Conservation (phyloP, 2,113 vertebrate genomes). For the Phalacrocorax pelagicus region DNA sequence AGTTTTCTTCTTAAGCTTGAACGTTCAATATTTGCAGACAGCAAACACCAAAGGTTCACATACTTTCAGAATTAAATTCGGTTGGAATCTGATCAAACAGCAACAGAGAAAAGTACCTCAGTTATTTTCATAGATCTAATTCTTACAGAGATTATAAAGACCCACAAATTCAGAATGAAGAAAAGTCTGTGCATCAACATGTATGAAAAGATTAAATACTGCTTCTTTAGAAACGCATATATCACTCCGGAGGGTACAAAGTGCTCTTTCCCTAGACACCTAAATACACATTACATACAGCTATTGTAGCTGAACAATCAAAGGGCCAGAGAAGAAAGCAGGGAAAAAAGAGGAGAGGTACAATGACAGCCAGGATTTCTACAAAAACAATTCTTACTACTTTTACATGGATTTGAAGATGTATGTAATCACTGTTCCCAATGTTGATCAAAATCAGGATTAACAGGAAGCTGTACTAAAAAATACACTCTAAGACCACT, state of each 20-base stretch:
- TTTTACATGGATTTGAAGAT: not conserved
- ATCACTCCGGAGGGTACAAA: not conserved
- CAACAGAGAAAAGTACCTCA: not conserved
- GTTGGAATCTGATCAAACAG: not conserved
- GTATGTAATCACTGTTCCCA: not conserved
- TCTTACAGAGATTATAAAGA: not conserved
- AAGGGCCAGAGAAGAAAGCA: not conserved
- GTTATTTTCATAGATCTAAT: not conserved
- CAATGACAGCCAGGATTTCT: not conserved
- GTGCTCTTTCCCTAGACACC: not conserved
- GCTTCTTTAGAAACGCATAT: not conserved
- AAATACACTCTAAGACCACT: not conserved
- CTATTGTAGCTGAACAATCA: not conserved
- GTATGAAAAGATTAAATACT: not conserved
- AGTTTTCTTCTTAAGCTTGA: not conserved
- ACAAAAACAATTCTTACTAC: not conserved
- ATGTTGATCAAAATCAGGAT: not conserved
- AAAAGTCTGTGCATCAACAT: not conserved
- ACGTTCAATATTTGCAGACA: not conserved
- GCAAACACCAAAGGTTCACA: not conserved
- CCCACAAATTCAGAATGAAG: not conserved
- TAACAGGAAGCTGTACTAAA: not conserved
- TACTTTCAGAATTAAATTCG: not conserved
- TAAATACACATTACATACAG: not conserved
- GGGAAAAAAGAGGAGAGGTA: not conserved